These are phyloP conservation scores for Parotia lawesii DNA, from an alignment of 2,113 vertebrate genomes.

Conservation along the genomic window DNA sequence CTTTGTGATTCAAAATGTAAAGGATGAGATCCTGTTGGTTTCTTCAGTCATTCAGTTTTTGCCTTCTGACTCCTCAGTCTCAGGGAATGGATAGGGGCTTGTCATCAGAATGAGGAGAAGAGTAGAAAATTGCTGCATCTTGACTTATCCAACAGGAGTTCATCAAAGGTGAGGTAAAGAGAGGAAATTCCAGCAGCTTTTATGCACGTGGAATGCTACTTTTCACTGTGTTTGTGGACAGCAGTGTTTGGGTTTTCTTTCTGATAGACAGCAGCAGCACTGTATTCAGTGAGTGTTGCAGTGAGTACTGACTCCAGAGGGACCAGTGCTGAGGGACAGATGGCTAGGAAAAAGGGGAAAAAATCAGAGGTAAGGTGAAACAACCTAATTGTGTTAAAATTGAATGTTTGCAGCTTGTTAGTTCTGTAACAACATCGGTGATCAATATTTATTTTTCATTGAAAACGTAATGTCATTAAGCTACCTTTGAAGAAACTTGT, in stretches of 20 bases:
- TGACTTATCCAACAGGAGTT: not conserved
- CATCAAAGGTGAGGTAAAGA: not conserved
- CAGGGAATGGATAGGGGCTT: not conserved
- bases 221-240: not conserved
- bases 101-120: not conserved
- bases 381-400: not conserved
- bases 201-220: not conserved
- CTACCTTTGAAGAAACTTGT: slow-evolving; percentile 10
- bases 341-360: not conserved
- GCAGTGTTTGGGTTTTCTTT: not conserved
- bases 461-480: not conserved
- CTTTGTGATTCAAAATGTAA: not conserved
- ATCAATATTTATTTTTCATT: slow-evolving; percentile 29
- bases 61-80: not conserved
- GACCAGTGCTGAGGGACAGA: not conserved
- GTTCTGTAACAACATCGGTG: not conserved
- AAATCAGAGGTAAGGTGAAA: not conserved
- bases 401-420: slow-evolving; percentile 3
- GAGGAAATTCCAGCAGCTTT: not conserved
- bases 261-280: not conserved
- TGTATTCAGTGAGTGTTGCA: not conserved
- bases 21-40: not conserved
- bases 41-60: not conserved
- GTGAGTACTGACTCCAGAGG: not conserved
- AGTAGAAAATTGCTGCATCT: not conserved